A percentile compares a stretch with the other conserved stretches of the same genome.
Evolutionary conservation across 2,113 vertebrate species (phyloP).

Genomic region (Sapajus apella): DNA sequence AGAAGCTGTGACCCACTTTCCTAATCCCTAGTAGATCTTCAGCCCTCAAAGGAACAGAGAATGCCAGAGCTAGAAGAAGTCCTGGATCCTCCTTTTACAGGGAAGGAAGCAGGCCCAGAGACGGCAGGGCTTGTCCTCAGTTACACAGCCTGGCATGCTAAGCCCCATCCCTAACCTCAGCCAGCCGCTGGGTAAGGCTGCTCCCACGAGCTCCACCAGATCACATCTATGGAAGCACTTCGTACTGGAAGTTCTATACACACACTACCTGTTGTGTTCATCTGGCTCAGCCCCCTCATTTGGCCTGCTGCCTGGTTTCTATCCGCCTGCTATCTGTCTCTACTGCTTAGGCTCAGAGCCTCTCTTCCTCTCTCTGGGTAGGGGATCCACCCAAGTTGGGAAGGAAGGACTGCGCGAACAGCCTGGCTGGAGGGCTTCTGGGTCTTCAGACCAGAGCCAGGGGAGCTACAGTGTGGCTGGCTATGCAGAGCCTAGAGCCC

Average conservation of each 20-base stretch:
- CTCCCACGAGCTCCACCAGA: not conserved
- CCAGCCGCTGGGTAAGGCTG: not conserved
- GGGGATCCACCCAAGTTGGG: not conserved
- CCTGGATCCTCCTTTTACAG: not conserved
- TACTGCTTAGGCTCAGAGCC: not conserved
- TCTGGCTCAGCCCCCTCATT: conserved; percentile 6
- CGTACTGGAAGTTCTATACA: conserved; percentile 27
- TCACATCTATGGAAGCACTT: not conserved
- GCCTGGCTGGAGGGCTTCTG: not conserved
- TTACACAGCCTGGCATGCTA: not conserved
- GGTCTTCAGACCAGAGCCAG: not conserved
- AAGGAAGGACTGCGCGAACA: not conserved
- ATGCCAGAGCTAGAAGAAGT: not conserved
- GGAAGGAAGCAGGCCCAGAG: not conserved
- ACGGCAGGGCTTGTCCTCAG: not conserved
- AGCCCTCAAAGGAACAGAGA: not conserved
- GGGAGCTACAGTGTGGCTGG: not conserved
- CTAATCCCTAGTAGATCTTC: not conserved
- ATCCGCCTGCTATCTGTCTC: not conserved
- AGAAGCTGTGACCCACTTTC: not conserved
- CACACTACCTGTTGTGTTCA: not conserved
- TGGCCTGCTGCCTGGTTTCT: conserved; percentile 52
- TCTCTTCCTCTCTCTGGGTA: not conserved
- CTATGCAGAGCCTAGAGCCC: not conserved
- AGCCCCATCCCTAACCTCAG: not conserved